These are phyloP conservation scores for Paratilapia polleni DNA, from an alignment of 2,113 vertebrate species.

Conservation along the genomic window DNA sequence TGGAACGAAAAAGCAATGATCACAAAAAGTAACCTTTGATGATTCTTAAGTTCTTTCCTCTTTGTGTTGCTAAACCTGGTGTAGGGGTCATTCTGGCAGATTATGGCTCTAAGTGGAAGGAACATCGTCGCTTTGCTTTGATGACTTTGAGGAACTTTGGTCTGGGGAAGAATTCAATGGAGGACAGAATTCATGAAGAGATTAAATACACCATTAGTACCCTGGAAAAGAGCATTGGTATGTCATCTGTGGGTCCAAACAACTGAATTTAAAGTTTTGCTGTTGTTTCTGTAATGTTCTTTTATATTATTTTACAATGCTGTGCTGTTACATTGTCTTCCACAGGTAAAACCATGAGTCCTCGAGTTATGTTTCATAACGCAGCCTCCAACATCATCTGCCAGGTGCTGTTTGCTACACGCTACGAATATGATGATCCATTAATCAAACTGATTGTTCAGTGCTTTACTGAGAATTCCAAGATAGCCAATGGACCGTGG, in stretches of 20 bases:
- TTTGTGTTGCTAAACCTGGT: not conserved
- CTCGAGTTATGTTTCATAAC: conserved; percentile 68
- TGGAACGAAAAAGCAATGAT: not conserved
- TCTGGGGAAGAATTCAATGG: conserved; percentile 86
- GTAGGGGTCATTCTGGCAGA: conserved; percentile 49
- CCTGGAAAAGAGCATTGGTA: conserved; percentile 61
- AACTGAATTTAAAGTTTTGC: not conserved
- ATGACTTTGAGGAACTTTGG: conserved; percentile 84
- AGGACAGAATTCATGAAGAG: conserved; percentile 81
- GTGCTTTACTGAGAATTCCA: conserved; percentile 55
- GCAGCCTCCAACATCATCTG: conserved; percentile 80
- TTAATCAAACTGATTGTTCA: conserved; percentile 56
- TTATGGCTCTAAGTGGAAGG: conserved; percentile 77
- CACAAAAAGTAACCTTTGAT: not conserved
- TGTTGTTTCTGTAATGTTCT: not conserved
- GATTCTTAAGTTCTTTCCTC: not conserved
- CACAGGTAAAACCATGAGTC: conserved; percentile 54
- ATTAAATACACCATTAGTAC: conserved; percentile 26
- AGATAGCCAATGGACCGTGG: conserved; percentile 69
- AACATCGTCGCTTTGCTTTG: conserved; percentile 82
- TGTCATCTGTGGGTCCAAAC: not conserved
- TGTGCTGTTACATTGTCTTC: not conserved
- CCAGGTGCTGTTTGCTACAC: conserved; percentile 75
- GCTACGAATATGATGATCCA: conserved; percentile 74
- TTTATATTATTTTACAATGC: not conserved